phyloP scores from a whole-genome alignment of 2,113 vertebrate genomes.

The Oreochromis niloticus region DNA sequence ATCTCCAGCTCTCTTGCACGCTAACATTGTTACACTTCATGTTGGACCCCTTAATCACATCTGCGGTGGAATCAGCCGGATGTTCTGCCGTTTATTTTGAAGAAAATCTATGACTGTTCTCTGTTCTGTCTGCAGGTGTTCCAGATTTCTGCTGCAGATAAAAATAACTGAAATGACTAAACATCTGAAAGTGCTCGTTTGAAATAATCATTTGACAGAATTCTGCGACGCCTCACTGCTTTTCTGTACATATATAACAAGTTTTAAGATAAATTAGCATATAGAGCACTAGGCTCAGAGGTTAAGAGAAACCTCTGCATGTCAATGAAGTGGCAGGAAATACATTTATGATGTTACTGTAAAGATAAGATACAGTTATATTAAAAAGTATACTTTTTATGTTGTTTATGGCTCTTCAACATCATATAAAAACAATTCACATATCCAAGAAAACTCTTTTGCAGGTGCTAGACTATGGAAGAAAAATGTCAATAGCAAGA shows the following conservation, averaged over 20 bases:
- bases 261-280: neutral
- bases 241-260: neutral
- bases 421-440: neutral
- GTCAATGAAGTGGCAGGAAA: neutral
- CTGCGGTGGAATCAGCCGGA: neutral
- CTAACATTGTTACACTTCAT: constrained; percentile 14
- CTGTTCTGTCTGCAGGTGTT: neutral
- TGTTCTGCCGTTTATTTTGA: neutral
- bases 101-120: neutral
- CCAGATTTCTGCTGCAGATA: neutral
- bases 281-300: neutral
- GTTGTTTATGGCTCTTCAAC: neutral
- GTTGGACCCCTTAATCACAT: constrained; percentile 6
- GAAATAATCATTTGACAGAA: neutral
- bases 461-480: neutral
- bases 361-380: neutral
- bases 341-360: neutral
- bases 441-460: neutral
- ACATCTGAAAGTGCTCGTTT: neutral
- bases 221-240: neutral
- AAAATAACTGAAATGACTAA: neutral
- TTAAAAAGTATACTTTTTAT: neutral
- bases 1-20: neutral
- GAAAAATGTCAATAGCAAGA: neutral
- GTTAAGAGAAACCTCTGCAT: neutral